These are phyloP conservation scores for Rhimphoctona megacephalus DNA, from an alignment of 2,888 invertebrate species.

Conservation along the genomic window DNA sequence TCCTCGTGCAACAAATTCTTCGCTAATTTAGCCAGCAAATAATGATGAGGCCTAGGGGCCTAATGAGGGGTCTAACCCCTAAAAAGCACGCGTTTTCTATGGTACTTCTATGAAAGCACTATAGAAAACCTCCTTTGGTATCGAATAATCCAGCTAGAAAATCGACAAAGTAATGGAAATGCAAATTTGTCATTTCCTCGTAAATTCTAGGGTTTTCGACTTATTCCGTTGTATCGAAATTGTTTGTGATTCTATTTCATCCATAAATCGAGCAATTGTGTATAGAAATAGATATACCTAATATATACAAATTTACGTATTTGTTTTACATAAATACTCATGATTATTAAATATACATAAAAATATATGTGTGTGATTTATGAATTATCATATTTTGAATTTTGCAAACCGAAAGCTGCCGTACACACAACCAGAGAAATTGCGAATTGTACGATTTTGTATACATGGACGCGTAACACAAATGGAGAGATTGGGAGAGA, in stretches of 20 bases:
- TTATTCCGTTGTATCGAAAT: not conserved
- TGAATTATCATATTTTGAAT: constrained; percentile 35
- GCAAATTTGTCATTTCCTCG: not conserved
- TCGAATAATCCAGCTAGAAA: constrained; percentile 1
- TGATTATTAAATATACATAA: not conserved
- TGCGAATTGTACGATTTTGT: constrained; percentile 6
- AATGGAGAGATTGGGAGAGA: not conserved
- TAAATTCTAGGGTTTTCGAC: not conserved
- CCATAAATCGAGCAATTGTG: not conserved
- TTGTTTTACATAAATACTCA: not conserved
- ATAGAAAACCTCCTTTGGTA: not conserved
- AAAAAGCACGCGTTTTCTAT: not conserved
- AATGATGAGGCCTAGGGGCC: not conserved
- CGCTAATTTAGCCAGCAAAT: not conserved
- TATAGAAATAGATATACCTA: not conserved
- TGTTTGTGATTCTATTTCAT: not conserved
- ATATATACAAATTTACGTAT: not conserved
- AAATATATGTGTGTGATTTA: constrained; percentile 2
- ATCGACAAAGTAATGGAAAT: not conserved
- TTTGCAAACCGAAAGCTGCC: constrained; percentile 18
- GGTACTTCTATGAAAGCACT: too few relatives aligned
- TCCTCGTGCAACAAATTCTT: not conserved
- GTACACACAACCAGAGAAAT: not conserved
- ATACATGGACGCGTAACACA: not conserved
- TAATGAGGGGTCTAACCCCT: too few relatives aligned